Conservation (phyloP, 2,797 vertebrate genomes). For the Pampus argenteus region DNA sequence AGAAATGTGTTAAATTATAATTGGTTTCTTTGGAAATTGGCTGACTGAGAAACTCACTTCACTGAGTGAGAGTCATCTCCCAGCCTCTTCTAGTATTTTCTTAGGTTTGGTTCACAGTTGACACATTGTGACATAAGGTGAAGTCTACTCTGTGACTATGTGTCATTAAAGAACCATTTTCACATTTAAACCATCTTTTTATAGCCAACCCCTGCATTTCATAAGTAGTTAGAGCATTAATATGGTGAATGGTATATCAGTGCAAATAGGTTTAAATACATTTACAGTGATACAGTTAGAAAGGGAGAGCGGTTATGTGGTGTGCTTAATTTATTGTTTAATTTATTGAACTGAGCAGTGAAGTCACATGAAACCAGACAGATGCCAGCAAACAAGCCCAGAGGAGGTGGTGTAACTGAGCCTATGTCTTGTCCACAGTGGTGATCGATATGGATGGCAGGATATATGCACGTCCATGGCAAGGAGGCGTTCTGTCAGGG, state of each 20-base stretch:
- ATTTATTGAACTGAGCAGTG: background rate
- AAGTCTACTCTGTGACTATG: background rate
- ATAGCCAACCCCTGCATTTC: background rate
- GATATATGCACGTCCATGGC: conserved; percentile 94
- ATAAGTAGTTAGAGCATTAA: background rate
- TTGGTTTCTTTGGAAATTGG: background rate
- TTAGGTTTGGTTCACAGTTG: background rate
- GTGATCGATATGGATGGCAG: conserved; percentile 94
- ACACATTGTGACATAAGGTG: background rate
- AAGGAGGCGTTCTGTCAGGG: conserved; percentile 94
- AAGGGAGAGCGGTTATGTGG: background rate
- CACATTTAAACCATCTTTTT: background rate
- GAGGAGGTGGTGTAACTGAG: conserved; percentile 11
- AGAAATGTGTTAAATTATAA: background rate
- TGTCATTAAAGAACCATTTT: background rate
- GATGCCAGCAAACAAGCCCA: background rate
- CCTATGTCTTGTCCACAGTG: conserved; percentile 81
- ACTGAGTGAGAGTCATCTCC: background rate
- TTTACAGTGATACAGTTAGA: background rate
- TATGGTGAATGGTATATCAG: background rate
- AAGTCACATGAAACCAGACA: background rate
- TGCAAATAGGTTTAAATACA: background rate
- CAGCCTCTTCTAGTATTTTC: background rate
- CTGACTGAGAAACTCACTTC: background rate
- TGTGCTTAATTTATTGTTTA: background rate